Conservation (phyloP, 2,797 vertebrate genomes). For the Acanthopagrus latus region DNA sequence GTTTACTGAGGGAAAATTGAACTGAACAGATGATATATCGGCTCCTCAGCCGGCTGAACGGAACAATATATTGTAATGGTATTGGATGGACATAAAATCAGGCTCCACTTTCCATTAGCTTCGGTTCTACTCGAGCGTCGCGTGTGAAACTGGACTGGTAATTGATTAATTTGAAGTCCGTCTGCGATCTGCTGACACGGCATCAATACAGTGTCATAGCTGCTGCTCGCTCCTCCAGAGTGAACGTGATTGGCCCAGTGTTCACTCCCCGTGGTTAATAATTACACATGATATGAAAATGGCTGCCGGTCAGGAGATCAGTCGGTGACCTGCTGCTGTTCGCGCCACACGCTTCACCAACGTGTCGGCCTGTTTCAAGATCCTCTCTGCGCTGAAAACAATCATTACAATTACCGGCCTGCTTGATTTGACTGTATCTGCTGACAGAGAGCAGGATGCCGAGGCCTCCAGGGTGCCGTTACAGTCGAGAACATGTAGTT, state of each 20-base stretch:
- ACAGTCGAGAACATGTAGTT: no score
- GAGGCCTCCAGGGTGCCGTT: no score
- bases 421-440: slow-evolving; percentile 15
- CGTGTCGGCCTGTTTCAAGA: slow-evolving; percentile 1
- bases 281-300: slow-evolving; percentile 32
- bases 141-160: not conserved
- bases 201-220: not conserved
- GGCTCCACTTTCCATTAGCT: slow-evolving; percentile 31
- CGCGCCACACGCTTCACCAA: not conserved
- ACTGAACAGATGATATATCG: slow-evolving; percentile 35
- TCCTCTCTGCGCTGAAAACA: slow-evolving; percentile 2
- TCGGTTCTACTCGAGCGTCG: slow-evolving; percentile 6
- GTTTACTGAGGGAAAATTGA: slow-evolving; percentile 6
- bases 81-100: slow-evolving; percentile 24
- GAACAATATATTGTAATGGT: slow-evolving; percentile 32
- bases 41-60: slow-evolving; percentile 29
- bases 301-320: slow-evolving; percentile 8
- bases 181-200: not conserved
- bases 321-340: slow-evolving; percentile 27
- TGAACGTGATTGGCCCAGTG: not conserved
- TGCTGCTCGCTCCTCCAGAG: not conserved
- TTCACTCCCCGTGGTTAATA: slow-evolving; percentile 8
- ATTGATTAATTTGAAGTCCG: slow-evolving; percentile 10
- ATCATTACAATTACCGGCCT: not conserved
- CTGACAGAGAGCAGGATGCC: not conserved